Percentiles rank a stretch among this genome's conserved stretches.
Conservation (phyloP, 1,140 invertebrate genomes). For the Tetragonula clypearis region DNA sequence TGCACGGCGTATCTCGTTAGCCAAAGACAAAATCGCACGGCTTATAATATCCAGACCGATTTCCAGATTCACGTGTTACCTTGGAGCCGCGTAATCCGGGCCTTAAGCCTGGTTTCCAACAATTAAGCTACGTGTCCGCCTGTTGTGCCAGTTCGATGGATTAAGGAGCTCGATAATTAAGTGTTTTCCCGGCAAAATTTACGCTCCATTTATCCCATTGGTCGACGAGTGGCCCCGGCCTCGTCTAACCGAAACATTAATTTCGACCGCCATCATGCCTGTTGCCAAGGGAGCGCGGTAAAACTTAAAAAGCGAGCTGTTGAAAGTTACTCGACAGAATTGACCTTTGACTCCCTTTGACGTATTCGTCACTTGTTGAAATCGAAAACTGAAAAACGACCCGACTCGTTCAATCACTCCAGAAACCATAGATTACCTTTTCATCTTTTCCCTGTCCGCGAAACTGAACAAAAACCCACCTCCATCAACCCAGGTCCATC, state of each 20-base stretch:
- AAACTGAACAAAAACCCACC: too few relatives aligned
- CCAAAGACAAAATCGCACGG: neutral
- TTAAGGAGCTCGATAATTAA: conserved; percentile 34
- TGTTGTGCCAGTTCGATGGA: conserved; percentile 19
- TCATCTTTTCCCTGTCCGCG: too few relatives aligned
- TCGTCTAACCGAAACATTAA: neutral
- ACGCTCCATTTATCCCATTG: neutral
- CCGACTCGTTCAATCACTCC: too few relatives aligned
- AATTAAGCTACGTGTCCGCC: conserved; percentile 11
- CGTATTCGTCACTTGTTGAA: too few relatives aligned
- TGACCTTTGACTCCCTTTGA: too few relatives aligned
- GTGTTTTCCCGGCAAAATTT: conserved; percentile 19
- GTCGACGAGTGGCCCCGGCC: too few relatives aligned
- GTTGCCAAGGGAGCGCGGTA: too few relatives aligned
- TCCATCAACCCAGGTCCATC: too few relatives aligned
- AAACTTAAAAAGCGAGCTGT: neutral
- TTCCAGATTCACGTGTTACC: conserved; percentile 9
- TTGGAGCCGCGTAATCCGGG: conserved; percentile 2
- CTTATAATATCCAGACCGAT: conserved; percentile 2
- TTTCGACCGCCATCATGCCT: too few relatives aligned
- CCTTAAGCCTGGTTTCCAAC: conserved; percentile 12
- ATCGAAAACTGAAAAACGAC: too few relatives aligned
- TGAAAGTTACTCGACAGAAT: neutral
- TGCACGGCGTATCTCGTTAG: too few relatives aligned
- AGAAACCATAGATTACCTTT: too few relatives aligned